Base-by-base conservation (phyloP, 2,888 invertebrate species). In the Disparrhopalites patrizii region DNA sequence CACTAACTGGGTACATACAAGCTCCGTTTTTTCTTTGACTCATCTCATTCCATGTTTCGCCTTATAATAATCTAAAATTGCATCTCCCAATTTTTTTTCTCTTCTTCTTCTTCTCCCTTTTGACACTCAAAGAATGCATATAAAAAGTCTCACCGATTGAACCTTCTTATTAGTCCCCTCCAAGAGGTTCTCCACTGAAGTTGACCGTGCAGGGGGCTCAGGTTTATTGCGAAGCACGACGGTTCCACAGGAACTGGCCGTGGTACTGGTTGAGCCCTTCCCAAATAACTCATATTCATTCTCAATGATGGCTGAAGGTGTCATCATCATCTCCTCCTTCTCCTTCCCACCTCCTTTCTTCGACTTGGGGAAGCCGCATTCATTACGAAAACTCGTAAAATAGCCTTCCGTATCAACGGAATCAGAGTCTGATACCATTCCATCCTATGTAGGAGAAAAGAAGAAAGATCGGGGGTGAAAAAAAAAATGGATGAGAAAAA, bases 371-470 rank as follows among this genome's bases (percentile, higher is more conserved):
- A 97, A 80, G 0, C 96, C 96, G 64, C 93, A 93, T 80, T 97
- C 96, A 84, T 93, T 88, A 80, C 97, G 95, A 82, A 97, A 97
- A 23, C 95, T 95, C 0, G 97, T 97, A 79, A 94, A 97, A 79
- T 96, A 97, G 7, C 97, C 97, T 81, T 97, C 97, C 1, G 94
- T 94, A 78, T 97, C 97, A 8, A 75, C 75, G 2, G 73, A 73
- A 55, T 75, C 75, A 5, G 75, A 75, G 62, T 75, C 75, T 13
- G 75, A 75, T 4, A 75, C 73, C n/a, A 75, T 56, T 18, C 75
- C 75, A 67, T 75, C 75, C 74, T 74, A 30, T 18, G 56, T 47
- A 65, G 47, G 43, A 56, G 50, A 54, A 30, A 27, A 23, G 18
- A 33, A 54, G 25, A 28, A 33, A 25, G 27, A 23, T 13, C 5